Conservation (phyloP, 2,797 vertebrate species). For the Poecilia velifera region DNA sequence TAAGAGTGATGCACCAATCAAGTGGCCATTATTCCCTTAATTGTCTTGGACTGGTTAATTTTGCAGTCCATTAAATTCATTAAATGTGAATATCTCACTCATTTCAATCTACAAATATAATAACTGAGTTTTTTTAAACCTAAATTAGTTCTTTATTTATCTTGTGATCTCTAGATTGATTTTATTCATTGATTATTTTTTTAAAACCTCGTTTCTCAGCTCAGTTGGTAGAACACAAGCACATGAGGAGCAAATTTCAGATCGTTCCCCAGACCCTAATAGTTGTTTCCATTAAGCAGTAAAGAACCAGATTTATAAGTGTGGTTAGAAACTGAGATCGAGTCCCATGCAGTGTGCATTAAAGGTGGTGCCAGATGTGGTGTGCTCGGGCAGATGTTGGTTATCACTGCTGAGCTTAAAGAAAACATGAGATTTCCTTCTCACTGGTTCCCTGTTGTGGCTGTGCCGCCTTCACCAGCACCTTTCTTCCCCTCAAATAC, state of each 20-base stretch:
- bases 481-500: conserved; percentile 1
- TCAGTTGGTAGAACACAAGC: background rate
- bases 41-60: background rate
- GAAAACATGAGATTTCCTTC: conserved; percentile 72
- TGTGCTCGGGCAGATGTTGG: conserved; percentile 43
- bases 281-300: conserved; percentile 9
- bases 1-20: background rate
- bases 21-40: background rate
- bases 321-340: conserved; percentile 15
- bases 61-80: background rate
- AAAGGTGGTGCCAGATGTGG: conserved; percentile 22
- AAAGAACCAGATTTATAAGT: conserved; percentile 10
- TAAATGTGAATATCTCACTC: background rate
- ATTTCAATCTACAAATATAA: background rate
- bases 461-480: conserved; percentile 26
- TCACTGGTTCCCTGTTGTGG: conserved; percentile 63
- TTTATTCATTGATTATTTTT: background rate
- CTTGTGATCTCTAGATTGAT: background rate
- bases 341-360: conserved; percentile 7
- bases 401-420: conserved; percentile 41
- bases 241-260: background rate
- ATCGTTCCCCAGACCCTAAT: background rate
- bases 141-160: background rate
- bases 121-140: background rate
- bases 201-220: background rate